Evolutionary conservation across 2,113 vertebrate genomes (phyloP).

Genomic region (Poeciliopsis retropinna): DNA sequence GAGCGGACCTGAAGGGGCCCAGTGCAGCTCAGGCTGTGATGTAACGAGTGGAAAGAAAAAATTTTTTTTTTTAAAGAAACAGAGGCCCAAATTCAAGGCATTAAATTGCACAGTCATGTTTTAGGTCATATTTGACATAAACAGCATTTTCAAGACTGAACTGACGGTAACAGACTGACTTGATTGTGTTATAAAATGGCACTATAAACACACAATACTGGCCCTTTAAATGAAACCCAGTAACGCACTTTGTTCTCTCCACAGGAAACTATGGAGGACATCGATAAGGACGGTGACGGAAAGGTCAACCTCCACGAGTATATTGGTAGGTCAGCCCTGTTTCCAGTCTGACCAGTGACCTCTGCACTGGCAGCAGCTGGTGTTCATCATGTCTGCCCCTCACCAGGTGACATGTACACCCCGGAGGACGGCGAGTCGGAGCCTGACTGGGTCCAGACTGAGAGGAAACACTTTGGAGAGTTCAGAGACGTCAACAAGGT

Average conservation of each 20-base stretch:
- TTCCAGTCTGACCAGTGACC: neutral
- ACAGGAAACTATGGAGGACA: slow-evolving; percentile 91
- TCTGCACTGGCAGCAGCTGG: neutral
- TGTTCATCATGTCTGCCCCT: slow-evolving; percentile 1
- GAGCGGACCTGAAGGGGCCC: no score
- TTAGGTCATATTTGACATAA: no score
- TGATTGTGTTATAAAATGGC: no score
- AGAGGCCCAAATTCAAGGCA: no score
- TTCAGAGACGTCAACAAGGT: slow-evolving; percentile 87
- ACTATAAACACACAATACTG: no score
- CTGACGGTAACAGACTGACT: no score
- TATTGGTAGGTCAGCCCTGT: slow-evolving; percentile 78
- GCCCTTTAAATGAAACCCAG: no score
- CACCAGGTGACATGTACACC: slow-evolving; percentile 86
- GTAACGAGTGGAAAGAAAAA: no score
- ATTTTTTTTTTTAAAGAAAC: no score
- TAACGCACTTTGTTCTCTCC: neutral
- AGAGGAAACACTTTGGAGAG: slow-evolving; percentile 87
- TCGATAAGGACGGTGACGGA: slow-evolving; percentile 89
- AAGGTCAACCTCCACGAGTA: slow-evolving; percentile 86
- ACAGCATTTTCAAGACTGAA: no score
- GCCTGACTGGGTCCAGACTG: slow-evolving; percentile 87
- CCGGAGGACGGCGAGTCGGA: slow-evolving; percentile 79
- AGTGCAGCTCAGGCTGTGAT: no score
- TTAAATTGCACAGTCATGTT: no score